phyloP scores from a whole-genome alignment of 2,113 vertebrate genomes.

The Apistogramma diplotaenia region DNA sequence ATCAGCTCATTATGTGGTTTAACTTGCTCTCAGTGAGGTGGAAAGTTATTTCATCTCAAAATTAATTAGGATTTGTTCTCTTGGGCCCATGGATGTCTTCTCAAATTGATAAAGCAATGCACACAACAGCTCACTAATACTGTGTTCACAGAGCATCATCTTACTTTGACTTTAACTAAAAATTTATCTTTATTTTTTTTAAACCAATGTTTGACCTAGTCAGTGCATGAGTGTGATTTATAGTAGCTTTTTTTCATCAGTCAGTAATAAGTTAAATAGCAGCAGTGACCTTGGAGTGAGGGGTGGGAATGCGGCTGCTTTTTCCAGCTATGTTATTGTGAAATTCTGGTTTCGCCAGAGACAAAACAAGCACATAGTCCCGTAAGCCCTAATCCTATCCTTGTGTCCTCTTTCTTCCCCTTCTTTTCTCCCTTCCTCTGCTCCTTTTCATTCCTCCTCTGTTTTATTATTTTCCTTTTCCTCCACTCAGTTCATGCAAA shows the following conservation, averaged over 20 bases:
- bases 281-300: neutral
- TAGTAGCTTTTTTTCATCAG: neutral
- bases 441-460: neutral
- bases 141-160: neutral
- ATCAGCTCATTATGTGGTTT: neutral
- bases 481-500: conserved; percentile 23
- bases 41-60: neutral
- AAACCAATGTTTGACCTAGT: neutral
- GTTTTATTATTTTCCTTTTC: conserved; percentile 16
- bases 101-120: neutral
- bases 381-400: neutral
- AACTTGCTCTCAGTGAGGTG: neutral
- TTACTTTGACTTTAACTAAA: neutral
- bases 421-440: neutral
- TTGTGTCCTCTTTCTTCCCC: neutral
- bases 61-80: neutral
- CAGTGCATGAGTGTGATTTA: neutral
- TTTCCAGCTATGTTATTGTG: conserved; percentile 12
- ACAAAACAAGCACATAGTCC: conserved; percentile 22
- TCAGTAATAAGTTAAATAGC: neutral
- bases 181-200: neutral
- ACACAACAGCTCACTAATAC: neutral
- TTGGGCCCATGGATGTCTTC: neutral
- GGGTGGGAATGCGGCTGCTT: neutral
- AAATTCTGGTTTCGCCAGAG: conserved; percentile 42